These are phyloP conservation scores for Danio kyathit DNA, from an alignment of 2,797 vertebrate species.

Conservation along the genomic window DNA sequence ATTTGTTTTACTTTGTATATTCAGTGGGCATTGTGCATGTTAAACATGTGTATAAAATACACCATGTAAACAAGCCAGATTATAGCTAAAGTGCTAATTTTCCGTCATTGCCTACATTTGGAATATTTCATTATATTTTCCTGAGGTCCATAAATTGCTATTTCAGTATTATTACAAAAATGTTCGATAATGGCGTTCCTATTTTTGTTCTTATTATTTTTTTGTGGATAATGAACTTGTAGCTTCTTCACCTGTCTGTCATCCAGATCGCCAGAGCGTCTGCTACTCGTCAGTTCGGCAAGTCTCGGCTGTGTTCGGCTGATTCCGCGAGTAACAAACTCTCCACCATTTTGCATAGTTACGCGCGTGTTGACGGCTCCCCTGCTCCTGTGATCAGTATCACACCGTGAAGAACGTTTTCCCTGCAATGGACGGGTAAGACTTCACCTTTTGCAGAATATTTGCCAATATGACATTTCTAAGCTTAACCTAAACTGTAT, in stretches of 20 bases:
- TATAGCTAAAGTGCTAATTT: too few relatives aligned
- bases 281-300: neutral
- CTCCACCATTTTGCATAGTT: slow-evolving; percentile 86
- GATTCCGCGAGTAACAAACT: slow-evolving; percentile 75
- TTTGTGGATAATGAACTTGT: neutral
- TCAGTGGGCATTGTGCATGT: too few relatives aligned
- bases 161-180: too few relatives aligned
- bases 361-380: slow-evolving; percentile 66
- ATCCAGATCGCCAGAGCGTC: neutral
- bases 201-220: neutral
- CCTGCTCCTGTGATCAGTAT: slow-evolving; percentile 62
- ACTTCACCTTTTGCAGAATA: neutral
- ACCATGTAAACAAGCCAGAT: too few relatives aligned
- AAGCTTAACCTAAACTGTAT: neutral
- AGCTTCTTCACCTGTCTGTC: neutral
- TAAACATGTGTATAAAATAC: too few relatives aligned
- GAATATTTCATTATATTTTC: too few relatives aligned
- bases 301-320: slow-evolving; percentile 68
- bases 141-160: too few relatives aligned
- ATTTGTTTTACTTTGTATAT: too few relatives aligned
- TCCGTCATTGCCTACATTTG: too few relatives aligned
- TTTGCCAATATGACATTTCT: neutral
- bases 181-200: too few relatives aligned
- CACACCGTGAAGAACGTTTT: slow-evolving; percentile 75
- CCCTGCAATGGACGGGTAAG: slow-evolving; percentile 90